Base-by-base conservation (phyloP, 1,140 invertebrate species). In the Drosophila athabasca region DNA sequence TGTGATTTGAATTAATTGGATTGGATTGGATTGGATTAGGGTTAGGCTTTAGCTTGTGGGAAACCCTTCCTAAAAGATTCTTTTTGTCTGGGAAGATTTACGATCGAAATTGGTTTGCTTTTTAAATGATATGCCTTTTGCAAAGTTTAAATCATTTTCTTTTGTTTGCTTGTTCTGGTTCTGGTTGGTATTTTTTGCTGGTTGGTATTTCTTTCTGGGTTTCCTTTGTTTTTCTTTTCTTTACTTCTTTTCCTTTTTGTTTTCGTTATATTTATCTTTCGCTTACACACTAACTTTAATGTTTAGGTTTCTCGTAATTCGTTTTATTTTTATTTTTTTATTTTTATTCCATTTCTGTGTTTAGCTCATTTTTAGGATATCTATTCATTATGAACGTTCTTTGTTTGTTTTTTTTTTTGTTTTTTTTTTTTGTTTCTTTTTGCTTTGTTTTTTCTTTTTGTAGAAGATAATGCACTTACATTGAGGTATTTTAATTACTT, bases 401-500 rank as follows among this genome's bases (percentile, higher is more conserved):
- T 52, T 13, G 51, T 55, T 58, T 69, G 39, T 48, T 52, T 61
- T 62, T 62, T 43, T 55, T 50, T 58, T 62, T 59, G 1, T 24
- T 43, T 58, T 54, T 60, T 57, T 65, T 48, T 46, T 26, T 26
- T 26, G 24, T 26, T 26, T 58, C 49, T 64, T 55, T 50, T 24
- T 54, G 51, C 60, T 64, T 48, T 29, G 67, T 70, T 58, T 53
- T 60, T 59, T 69, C 65, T 67, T 79, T 68, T 89, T 77, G 69
- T 83, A 75, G 67, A 84, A 89, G 84, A 89, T 89, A 89, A 89
- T 84, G 84, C 84, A 89, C 84, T 89, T 89, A 89, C 79, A 84
- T 84, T 90, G 77, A 90, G 82, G 89, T 81, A 81, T 90, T 84
- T 87, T 70, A 87, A 90, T 90, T 90, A 76, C 79, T 90, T 88